Conservation (phyloP, 2,888 invertebrate species). For the Drepanosiphum platanoidis region DNA sequence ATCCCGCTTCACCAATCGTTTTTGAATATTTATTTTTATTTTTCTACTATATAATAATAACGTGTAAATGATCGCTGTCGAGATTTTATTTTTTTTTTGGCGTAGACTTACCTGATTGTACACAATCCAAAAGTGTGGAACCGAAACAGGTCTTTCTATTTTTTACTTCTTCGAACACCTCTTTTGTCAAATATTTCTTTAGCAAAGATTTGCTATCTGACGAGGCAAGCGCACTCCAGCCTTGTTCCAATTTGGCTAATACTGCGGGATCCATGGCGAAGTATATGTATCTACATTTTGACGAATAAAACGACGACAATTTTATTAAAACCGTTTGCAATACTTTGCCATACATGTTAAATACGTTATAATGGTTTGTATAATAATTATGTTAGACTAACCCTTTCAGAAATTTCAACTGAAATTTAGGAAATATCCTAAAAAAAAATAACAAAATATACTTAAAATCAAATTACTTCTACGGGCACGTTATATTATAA, state of each 20-base stretch:
- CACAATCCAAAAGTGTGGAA: constrained; percentile 90
- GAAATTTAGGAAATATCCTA: background rate
- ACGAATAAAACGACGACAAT: constrained; percentile 1
- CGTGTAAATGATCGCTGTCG: background rate
- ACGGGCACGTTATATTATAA: too few species aligned
- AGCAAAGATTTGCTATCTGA: constrained; percentile 95
- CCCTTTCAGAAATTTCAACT: background rate
- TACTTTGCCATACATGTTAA: too few species aligned
- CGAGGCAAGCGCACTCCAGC: constrained; percentile 85
- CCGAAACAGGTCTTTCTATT: constrained; percentile 93
- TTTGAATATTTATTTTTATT: too few species aligned
- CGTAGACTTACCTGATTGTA: constrained; percentile 87
- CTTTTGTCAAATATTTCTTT: constrained; percentile 94
- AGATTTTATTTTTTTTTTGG: background rate
- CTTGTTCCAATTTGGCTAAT: constrained; percentile 90
- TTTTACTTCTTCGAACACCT: constrained; percentile 90
- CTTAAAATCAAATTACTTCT: too few species aligned
- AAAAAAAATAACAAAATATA: too few species aligned
- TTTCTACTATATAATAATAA: too few species aligned
- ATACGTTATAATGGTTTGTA: too few species aligned
- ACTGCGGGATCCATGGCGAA: constrained; percentile 83
- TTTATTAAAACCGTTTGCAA: too few species aligned
- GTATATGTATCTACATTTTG: constrained; percentile 59
- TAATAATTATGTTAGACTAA: too few species aligned
- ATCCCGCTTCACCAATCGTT: too few species aligned